Evolutionary conservation across 2,888 invertebrate genomes (phyloP).

Genomic region (Ellobium chinense): DNA sequence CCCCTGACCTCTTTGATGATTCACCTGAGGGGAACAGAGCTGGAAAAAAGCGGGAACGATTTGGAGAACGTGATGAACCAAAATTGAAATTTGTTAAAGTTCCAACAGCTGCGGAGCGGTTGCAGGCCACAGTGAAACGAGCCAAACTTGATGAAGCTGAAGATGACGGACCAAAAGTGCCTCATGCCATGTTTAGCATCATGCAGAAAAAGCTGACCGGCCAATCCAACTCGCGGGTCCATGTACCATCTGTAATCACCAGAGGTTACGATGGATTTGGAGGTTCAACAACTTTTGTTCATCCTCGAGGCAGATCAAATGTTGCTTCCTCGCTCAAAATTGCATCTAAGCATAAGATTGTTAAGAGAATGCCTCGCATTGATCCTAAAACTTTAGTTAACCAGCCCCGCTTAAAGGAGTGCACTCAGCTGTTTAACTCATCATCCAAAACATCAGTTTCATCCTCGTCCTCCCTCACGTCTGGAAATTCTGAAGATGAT

Average conservation of each 20-base stretch:
- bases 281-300: conserved; percentile 65
- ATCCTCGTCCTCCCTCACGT: too few species aligned
- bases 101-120: conserved; percentile 56
- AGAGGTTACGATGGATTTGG: conserved; percentile 71
- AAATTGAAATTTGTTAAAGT: conserved; percentile 63
- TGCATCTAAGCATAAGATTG: not conserved
- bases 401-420: not conserved
- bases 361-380: not conserved
- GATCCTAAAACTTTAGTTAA: not conserved
- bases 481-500: too few species aligned
- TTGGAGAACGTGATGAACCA: not conserved
- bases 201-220: conserved; percentile 59
- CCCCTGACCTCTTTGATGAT: conserved; percentile 50
- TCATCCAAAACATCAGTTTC: not conserved
- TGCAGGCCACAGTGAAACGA: conserved; percentile 24
- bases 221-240: conserved; percentile 44
- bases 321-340: not conserved
- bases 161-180: conserved; percentile 17
- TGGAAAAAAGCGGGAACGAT: not conserved
- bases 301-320: conserved; percentile 53
- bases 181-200: conserved; percentile 60
- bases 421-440: not conserved
- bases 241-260: conserved; percentile 57
- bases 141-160: not conserved
- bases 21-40: conserved; percentile 40